These are phyloP conservation scores for Eidolon dupreanum DNA, from an alignment of 2,797 vertebrate genomes.

Conservation along the genomic window DNA sequence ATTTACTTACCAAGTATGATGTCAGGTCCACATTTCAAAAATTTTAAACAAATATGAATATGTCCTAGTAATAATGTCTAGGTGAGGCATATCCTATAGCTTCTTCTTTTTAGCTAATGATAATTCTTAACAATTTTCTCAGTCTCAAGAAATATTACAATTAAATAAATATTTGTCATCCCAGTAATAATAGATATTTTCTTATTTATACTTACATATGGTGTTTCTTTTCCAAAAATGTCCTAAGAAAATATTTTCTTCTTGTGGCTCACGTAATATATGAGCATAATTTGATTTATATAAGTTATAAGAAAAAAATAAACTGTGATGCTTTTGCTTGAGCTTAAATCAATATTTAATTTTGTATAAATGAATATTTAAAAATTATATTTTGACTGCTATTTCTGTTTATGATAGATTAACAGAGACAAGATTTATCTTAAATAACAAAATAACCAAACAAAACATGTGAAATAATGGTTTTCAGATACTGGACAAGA, in stretches of 20 bases:
- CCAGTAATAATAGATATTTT: neutral
- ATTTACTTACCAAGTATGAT: constrained; percentile 23
- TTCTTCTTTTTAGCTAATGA: neutral
- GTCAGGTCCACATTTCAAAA: neutral
- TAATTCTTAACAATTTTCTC: constrained; percentile 20
- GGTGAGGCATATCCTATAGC: neutral
- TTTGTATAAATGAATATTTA: constrained; percentile 6
- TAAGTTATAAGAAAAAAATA: constrained; percentile 21
- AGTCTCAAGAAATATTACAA: constrained; percentile 3
- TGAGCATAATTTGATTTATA: neutral
- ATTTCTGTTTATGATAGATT: neutral
- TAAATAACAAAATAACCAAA: neutral
- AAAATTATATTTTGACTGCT: neutral
- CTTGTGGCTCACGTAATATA: neutral
- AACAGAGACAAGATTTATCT: neutral
- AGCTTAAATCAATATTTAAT: constrained; percentile 41
- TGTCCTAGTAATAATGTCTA: neutral
- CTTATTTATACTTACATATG: neutral
- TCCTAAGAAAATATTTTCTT: constrained; percentile 17
- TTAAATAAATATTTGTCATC: neutral
- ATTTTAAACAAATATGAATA: constrained; percentile 29
- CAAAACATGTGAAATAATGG: neutral
- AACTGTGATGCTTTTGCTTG: neutral
- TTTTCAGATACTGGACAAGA: neutral
- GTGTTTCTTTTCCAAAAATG: neutral